Evolutionary conservation across 2,113 vertebrate species (phyloP).

Genomic region (Rhizomys pruinosus): DNA sequence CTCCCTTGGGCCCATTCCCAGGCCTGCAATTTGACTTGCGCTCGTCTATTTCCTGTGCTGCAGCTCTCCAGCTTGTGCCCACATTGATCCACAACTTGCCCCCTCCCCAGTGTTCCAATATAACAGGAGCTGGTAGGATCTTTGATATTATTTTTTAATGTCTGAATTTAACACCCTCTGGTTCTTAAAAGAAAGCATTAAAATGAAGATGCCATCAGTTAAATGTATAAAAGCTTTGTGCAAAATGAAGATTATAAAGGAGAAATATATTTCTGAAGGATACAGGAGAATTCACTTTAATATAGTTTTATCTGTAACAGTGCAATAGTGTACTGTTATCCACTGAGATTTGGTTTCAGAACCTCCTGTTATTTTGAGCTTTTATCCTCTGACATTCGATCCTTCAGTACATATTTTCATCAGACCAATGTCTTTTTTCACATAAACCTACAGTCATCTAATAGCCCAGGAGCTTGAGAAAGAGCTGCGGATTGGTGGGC

Average conservation of each 20-base stretch:
- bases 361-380: neutral
- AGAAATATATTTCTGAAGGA: neutral
- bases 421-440: neutral
- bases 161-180: neutral
- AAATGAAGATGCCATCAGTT: neutral
- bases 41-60: neutral
- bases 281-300: neutral
- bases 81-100: neutral
- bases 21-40: neutral
- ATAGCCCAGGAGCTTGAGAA: slow-evolving; percentile 38
- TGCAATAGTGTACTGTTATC: neutral
- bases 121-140: neutral
- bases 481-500: neutral
- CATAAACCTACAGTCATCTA: slow-evolving; percentile 2
- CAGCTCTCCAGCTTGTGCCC: neutral
- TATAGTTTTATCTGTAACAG: neutral
- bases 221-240: neutral
- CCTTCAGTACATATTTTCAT: neutral
- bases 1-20: neutral
- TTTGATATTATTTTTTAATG: neutral
- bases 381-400: neutral
- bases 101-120: neutral
- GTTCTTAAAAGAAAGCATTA: slow-evolving; percentile 18
- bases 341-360: slow-evolving; percentile 10
- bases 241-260: neutral